These are phyloP conservation scores for Azemiops feae DNA, from an alignment of 2,113 vertebrate genomes.

Conservation along the genomic window DNA sequence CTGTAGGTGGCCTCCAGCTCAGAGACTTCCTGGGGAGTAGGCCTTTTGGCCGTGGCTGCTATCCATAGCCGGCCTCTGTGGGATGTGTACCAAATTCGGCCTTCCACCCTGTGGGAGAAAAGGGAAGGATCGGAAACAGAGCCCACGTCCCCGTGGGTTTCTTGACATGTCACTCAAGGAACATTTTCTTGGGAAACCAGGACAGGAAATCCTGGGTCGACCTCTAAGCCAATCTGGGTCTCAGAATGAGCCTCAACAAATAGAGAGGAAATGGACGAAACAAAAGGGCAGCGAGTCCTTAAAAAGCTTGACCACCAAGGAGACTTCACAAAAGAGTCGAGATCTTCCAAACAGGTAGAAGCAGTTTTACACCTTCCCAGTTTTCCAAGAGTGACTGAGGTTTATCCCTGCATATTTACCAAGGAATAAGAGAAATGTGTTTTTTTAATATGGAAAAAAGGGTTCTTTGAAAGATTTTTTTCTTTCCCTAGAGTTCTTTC, in stretches of 20 bases:
- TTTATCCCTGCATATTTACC: background rate
- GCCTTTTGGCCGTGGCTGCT: constrained; percentile 88
- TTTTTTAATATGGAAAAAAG: background rate
- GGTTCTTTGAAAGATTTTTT: background rate
- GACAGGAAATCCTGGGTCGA: background rate
- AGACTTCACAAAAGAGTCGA: background rate
- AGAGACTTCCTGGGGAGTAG: constrained; percentile 85
- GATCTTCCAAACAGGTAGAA: background rate
- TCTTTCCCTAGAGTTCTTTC: background rate
- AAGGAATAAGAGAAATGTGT: background rate
- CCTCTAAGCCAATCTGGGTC: background rate
- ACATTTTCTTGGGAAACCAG: background rate
- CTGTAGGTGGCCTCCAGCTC: constrained; percentile 85
- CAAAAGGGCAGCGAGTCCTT: background rate
- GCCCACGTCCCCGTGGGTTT: background rate
- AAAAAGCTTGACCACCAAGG: background rate
- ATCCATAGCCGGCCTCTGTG: constrained; percentile 95
- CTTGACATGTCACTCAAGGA: background rate
- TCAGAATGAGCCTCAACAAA: background rate
- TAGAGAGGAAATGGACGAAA: background rate
- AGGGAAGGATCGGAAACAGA: background rate
- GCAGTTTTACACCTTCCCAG: background rate
- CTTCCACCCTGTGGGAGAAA: constrained; percentile 82
- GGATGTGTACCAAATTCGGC: constrained; percentile 92
- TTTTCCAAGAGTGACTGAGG: background rate